Conservation (phyloP, 2,113 vertebrate species). For the Edolisoma coerulescens region DNA sequence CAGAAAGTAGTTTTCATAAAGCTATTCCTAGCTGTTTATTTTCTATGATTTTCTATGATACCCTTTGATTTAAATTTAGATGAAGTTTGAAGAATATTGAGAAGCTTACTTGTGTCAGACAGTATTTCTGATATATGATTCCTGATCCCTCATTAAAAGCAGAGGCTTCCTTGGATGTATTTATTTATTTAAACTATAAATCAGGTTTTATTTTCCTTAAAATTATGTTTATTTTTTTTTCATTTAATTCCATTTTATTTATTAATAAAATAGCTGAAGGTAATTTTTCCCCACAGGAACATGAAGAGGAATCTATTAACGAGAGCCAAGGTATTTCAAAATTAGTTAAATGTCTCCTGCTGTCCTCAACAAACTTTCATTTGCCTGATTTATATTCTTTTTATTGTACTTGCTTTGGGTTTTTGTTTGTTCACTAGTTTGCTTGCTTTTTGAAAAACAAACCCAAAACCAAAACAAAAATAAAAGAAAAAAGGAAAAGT, state of each 20-base stretch:
- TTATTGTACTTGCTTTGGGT: not conserved
- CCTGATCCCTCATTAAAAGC: not conserved
- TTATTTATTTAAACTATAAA: not conserved
- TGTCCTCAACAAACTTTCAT: not conserved
- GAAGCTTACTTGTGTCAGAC: accelerated
- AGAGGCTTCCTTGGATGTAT: not conserved
- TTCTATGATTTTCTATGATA: not conserved
- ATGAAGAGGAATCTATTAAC: not conserved
- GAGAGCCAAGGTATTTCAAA: not conserved
- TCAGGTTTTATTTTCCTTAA: not conserved
- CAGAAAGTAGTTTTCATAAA: not conserved
- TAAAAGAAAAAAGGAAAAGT: not conserved
- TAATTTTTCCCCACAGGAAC: not conserved
- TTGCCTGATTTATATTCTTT: not conserved
- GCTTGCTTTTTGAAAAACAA: not conserved
- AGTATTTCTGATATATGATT: not conserved
- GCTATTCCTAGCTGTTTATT: not conserved
- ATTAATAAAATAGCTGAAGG: not conserved
- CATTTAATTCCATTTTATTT: not conserved
- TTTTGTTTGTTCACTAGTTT: not conserved
- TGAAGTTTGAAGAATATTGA: not conserved
- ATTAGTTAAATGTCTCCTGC: not conserved
- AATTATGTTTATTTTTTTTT: not conserved
- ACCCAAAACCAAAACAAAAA: not conserved
- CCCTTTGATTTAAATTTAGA: not conserved